Base-by-base conservation (phyloP, 2,888 invertebrate genomes). In the Eilema sororculum region DNA sequence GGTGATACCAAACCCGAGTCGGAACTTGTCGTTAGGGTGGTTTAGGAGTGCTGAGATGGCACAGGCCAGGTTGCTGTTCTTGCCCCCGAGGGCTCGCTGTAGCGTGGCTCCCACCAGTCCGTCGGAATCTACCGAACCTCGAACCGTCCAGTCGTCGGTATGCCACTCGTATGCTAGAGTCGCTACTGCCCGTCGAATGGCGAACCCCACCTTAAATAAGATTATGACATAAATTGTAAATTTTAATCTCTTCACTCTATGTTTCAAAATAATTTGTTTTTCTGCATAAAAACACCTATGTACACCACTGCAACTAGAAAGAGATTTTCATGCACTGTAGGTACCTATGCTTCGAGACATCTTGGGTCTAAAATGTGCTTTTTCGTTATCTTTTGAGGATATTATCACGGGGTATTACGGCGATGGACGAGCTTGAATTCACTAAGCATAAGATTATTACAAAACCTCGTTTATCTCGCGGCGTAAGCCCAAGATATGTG, bases 21-120 rank as follows among this genome's bases (percentile, higher is more conserved):
- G 84, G 78, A 95, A 95, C 82, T 95, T 95, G 76, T 95, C 88
- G 75, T 95, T 95, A n/a, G 94, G 93, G 66, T 95, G 95, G 78
- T 95, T 95, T 66, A 95, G 91, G 0, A 95, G 89, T 0, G 94
- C 95, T 2, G 95, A 95, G 63, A 95, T 81, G 59, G 93, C 91
- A 71, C 94, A 93, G 20, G 92, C 89, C 0, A 95, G 87, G 64
- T 92, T 86, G 0, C 94, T 89, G 20, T 86, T 84, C 73, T 86
- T 87, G 41, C 95, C 95, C 46, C 94, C 93, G 2, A 95, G 87
- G 3, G 90, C 86, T 20, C 91, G 87, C 77, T 93, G 92, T 57
- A 95, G 84, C 9, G 95, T 95, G 64, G 93, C 93, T 1, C 93
- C 95, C 16, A 95, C 93, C 61, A 95, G 85, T 0, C 95, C 95